Conservation (phyloP, 2,888 invertebrate genomes). For the Eumerus sabulonum region DNA sequence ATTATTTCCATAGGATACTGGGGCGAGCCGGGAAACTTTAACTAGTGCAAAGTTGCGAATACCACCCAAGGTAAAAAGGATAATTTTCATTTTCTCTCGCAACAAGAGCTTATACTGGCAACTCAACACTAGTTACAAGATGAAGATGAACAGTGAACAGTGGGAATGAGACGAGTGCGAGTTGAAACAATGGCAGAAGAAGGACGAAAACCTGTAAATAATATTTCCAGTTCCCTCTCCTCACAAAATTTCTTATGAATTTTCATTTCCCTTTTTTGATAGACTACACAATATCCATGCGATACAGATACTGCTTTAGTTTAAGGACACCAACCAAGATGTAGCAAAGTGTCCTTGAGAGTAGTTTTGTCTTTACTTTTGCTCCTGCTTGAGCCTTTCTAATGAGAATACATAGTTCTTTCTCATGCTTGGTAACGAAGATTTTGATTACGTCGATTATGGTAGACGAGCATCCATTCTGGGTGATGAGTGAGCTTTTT, state of each 20-base stretch:
- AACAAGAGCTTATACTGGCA: slow-evolving; percentile 8
- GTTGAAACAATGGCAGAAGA: background rate
- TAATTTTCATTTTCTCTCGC: background rate
- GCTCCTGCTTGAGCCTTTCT: slow-evolving; percentile 4
- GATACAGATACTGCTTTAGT: background rate
- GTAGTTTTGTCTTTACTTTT: slow-evolving; percentile 31
- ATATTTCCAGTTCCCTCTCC: slow-evolving; percentile 31
- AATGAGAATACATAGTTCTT: slow-evolving; percentile 61
- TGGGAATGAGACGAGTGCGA: background rate
- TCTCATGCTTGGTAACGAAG: slow-evolving; percentile 42
- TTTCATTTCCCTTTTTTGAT: slow-evolving; percentile 48
- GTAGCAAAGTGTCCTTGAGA: slow-evolving; percentile 32
- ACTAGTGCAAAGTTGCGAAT: slow-evolving; percentile 9
- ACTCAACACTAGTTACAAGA: background rate
- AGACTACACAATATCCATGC: background rate
- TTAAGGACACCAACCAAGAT: slow-evolving; percentile 1
- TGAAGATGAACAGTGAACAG: background rate
- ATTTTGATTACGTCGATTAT: slow-evolving; percentile 29
- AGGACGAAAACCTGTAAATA: slow-evolving; percentile 24
- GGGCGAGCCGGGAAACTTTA: background rate
- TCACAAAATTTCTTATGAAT: slow-evolving; percentile 38
- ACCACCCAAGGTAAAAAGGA: slow-evolving; percentile 14
- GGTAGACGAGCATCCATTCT: background rate
- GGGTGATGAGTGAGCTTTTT: slow-evolving; percentile 13
- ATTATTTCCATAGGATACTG: too few relatives aligned